Evolutionary conservation across 2,888 invertebrate genomes (phyloP), one percentile per base, ranked within the genome.

Genomic region (Parnassius smintheus): DNA sequence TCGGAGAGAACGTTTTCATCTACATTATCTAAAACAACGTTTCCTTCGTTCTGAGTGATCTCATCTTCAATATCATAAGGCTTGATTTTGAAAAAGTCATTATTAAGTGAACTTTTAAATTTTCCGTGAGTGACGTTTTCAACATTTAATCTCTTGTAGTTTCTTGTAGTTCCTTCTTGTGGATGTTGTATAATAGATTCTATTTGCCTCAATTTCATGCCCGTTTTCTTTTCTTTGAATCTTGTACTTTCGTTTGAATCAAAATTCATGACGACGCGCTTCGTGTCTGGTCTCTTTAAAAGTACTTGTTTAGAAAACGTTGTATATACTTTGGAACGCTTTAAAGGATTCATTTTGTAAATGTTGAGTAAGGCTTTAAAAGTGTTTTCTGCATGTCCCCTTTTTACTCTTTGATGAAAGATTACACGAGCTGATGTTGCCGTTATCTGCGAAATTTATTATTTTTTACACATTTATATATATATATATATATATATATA

Each of bases 291-390:
- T 59, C 72, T 74, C 62, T 78, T 73, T 68, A 75, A 63, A 60
- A 88, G 74, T 49, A 84, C 67, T 61, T 72, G 72, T 65, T 81
- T 77, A 61, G 82, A 78, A 74, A 85, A 86, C 48, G 73, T 70
- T 73, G 80, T 77, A 68, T 76, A 88, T 62, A 87, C 70, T 59
- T 80, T 75, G 7, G 86, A 88, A 42, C 72, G 70, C 69, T 73
- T 81, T 60, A 89, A 72, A 49, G 87, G 88, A 68, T 86, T 86
- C 69, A 83, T 70, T 80, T 87, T 87, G 66, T 85, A 88, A 51
- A 88, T 72, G 35, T 79, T 81, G 0, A 88, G 68, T 48, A 88
- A 67, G 1, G 82, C 71, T 44, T 84, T 78, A 59, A 89, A 88
- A 22, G 42, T 25, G 3, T 86, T 81, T 12, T 82, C 78, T 7